Percentiles rank a stretch among this genome's conserved stretches.
Conservation (phyloP, 2,797 vertebrate genomes). For the Cirrhinus mrigala region DNA sequence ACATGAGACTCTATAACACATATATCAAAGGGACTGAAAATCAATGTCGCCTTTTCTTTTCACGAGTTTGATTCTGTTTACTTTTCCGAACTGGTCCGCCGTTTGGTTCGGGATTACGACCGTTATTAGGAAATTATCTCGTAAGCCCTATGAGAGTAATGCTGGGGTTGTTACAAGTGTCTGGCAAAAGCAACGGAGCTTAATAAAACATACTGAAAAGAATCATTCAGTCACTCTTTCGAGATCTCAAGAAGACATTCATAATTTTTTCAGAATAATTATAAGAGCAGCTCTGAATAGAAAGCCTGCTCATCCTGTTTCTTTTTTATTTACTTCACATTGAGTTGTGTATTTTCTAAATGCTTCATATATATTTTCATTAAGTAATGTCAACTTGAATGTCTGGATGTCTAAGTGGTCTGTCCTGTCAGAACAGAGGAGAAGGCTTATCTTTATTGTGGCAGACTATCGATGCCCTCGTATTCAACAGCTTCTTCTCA, state of each 20-base stretch:
- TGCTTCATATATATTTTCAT: slow-evolving; percentile 20
- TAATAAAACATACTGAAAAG: neutral
- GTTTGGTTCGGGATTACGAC: neutral
- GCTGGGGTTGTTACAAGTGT: neutral
- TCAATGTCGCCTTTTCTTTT: slow-evolving; percentile 51
- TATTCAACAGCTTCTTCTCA: slow-evolving; percentile 27
- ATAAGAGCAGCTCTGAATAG: neutral
- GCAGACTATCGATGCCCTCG: slow-evolving; percentile 57
- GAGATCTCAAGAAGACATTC: neutral
- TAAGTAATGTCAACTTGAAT: neutral
- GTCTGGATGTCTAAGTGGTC: slow-evolving; percentile 50
- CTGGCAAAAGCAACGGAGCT: neutral
- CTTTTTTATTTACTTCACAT: slow-evolving; percentile 12
- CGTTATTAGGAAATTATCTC: slow-evolving; percentile 23
- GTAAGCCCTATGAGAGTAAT: slow-evolving; percentile 5
- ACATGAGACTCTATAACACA: slow-evolving; percentile 49
- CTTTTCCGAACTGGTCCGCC: neutral
- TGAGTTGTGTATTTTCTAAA: slow-evolving; percentile 36
- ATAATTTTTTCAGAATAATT: slow-evolving; percentile 16
- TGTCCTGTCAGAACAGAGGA: slow-evolving; percentile 47
- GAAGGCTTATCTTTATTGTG: slow-evolving; percentile 30
- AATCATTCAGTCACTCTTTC: neutral
- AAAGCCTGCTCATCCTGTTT: slow-evolving; percentile 6
- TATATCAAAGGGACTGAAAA: slow-evolving; percentile 44
- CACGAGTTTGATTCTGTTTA: slow-evolving; percentile 41